Conservation (phyloP, 2,888 invertebrate species). For the Yponomeuta sedellus region DNA sequence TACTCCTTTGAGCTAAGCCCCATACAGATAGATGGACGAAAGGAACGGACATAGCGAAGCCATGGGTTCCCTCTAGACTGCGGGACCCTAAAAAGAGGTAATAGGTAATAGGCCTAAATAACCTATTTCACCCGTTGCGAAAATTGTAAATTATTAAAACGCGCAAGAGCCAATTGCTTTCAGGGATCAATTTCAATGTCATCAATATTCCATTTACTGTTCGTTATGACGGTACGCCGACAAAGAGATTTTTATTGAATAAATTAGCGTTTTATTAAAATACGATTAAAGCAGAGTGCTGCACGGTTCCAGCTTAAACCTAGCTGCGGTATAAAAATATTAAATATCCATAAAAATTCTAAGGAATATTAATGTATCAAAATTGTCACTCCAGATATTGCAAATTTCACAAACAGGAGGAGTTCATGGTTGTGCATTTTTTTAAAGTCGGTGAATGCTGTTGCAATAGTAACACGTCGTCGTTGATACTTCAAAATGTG, state of each 20-base stretch:
- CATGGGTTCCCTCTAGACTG: too few relatives aligned
- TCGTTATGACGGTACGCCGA: conserved; percentile 7
- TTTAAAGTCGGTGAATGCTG: too few relatives aligned
- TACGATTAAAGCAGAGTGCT: conserved; percentile 2
- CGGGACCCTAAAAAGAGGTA: too few relatives aligned
- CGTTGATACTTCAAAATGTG: too few relatives aligned
- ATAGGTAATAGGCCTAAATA: neutral
- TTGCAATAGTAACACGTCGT: too few relatives aligned
- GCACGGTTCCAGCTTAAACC: neutral
- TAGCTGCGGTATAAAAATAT: neutral
- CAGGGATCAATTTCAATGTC: conserved; percentile 3
- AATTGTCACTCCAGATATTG: too few relatives aligned
- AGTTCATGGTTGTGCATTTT: too few relatives aligned
- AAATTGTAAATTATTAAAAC: conserved; percentile 1
- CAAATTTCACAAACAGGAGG: too few relatives aligned
- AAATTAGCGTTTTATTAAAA: conserved; percentile 14
- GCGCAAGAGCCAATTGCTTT: neutral
- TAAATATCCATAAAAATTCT: neutral
- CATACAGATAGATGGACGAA: too few relatives aligned
- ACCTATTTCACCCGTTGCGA: neutral
- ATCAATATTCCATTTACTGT: conserved; percentile 14
- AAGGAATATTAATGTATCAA: neutral
- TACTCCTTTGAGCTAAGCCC: too few relatives aligned
- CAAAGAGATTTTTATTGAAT: conserved; percentile 13
- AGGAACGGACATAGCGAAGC: too few relatives aligned